Evolutionary conservation across 1,140 invertebrate species (phyloP), one percentile per base, ranked within the genome.

Genomic region (Drosophila erecta): DNA sequence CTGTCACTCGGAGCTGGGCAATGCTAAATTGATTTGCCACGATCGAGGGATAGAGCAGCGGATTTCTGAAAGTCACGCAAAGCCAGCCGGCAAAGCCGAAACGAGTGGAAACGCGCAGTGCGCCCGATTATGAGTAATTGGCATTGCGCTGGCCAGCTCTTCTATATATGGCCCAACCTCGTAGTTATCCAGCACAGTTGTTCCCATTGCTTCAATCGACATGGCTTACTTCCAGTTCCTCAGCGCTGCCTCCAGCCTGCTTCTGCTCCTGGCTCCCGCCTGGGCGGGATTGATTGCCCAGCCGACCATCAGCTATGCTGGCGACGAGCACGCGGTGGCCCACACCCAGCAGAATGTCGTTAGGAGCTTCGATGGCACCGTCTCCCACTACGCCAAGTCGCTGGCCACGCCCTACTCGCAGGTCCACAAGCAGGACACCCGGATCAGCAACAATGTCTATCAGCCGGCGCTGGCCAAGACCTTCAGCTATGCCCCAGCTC

Each of bases 391-490:
- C 90, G 93, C 93, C 80, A 95, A 95, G 79, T 93, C 94, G 35
- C 93, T 95, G n/a, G 94, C 95, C 85, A 94, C 93, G 53, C 93
- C 94, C 27, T 95, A 93, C 92, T 94, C 94, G 50, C 94, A 93
- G 81, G 94, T 95, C 14, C 93, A 94, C 76, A 95, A 95, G 91
- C 93, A 93, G 90, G 94, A 95, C 85, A 91, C 90, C 11, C 92
- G 94, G 37, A 93, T 94, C 79, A 95, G 93, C 92, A 95, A 95
- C 77, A 94, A 95, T 72, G 94, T 91, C 12, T 92, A 92, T 24
- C 78, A 92, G 61, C 79, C 93, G 15, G 76, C 91, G 46, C 81
- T 93, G 55, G 91, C 89, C 59, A 92, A 93, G 72, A 73, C 81
- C 30, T 58, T 92, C 12, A 83, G 79, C 38, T 91, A 92, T 70